Percentiles rank a stretch among this genome's conserved stretches.
Conservation (phyloP, 2,113 vertebrate genomes). For the Hippocampus mohnikei region DNA sequence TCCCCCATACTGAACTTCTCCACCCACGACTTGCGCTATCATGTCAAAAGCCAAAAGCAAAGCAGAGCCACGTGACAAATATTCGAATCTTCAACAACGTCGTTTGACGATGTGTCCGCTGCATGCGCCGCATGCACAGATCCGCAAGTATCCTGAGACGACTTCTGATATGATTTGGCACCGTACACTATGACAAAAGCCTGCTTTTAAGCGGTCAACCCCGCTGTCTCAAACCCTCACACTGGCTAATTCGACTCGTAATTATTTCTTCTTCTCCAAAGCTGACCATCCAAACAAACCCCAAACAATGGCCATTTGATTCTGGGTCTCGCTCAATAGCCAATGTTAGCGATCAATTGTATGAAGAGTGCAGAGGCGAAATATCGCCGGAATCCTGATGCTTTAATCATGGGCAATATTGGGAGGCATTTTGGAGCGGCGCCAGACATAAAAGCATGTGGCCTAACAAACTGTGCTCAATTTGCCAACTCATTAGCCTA, state of each 20-base stretch:
- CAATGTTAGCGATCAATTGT: not conserved
- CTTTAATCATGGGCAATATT: not conserved
- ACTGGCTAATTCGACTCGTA: not conserved
- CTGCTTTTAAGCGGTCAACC: not conserved
- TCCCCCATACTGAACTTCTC: too few relatives aligned
- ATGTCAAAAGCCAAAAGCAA: too few relatives aligned
- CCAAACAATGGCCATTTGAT: not conserved
- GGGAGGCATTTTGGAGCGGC: not conserved
- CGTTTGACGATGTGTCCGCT: too few relatives aligned
- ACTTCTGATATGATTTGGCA: too few relatives aligned
- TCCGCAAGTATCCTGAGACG: too few relatives aligned
- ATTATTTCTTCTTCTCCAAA: not conserved
- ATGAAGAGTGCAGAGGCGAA: not conserved
- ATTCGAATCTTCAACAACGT: too few relatives aligned
- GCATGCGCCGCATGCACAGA: too few relatives aligned
- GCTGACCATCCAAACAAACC: not conserved
- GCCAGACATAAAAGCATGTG: conserved; percentile 4
- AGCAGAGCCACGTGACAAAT: too few relatives aligned
- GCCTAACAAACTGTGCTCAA: not conserved
- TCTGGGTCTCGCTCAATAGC: not conserved
- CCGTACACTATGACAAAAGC: too few relatives aligned
- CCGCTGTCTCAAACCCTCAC: not conserved
- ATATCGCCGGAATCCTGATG: not conserved
- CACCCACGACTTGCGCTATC: too few relatives aligned
- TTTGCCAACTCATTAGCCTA: conserved; percentile 10